Base-by-base conservation (phyloP, 2,797 vertebrate genomes). In the Catamblyrhynchus diadema region DNA sequence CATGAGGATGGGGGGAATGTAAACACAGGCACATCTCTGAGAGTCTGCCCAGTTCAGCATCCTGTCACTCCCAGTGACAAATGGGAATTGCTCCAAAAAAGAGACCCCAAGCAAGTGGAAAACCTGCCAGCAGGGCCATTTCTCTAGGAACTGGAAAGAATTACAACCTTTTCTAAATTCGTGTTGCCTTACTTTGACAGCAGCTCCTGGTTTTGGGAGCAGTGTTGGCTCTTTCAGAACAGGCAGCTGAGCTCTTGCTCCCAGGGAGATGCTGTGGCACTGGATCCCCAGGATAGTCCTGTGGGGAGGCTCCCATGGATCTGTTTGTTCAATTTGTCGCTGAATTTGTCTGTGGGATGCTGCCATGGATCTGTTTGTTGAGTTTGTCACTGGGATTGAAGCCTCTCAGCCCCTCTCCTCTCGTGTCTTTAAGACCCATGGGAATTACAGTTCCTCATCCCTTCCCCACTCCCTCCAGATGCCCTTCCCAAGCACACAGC, bases 161-260 rank as follows among this genome's bases (percentile, higher is more conserved):
- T 75, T 10, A 17, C 1, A 69, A 23, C 65, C 77, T 90, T 47
- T 67, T 14, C 72, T 51, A 8, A 88, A 56, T 12, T 37, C 32
- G 0, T 3, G 0, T 3, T 50, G 59, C 24, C 5, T 48, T 22
- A 6, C 39, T 78, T 54, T 56, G 66, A n/a, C 59, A 28, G 4
- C 32, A 19, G 1, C 54, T 41, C 57, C 77, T 27, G 25, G 0
- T 23, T 51, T 39, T 35, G 69, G 30, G 47, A 5, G 80, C 51
- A 70, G 37, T 2, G 60, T 33, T 23, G 3, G 4, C 4, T 50
- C 51, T 33, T 30, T 14, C 35, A 41, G 32, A 5, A 30, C 8
- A 57, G 19, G 23, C n/a, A 62, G 72, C 65, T 14, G 61, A 37
- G 2, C 54, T 65, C 33, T 3, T 14, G 6, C 56, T 42, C 7